Conservation (phyloP, 30 jellyfish, hydroid and myxozoan genomes). For the Nemopilema nomurai region DNA sequence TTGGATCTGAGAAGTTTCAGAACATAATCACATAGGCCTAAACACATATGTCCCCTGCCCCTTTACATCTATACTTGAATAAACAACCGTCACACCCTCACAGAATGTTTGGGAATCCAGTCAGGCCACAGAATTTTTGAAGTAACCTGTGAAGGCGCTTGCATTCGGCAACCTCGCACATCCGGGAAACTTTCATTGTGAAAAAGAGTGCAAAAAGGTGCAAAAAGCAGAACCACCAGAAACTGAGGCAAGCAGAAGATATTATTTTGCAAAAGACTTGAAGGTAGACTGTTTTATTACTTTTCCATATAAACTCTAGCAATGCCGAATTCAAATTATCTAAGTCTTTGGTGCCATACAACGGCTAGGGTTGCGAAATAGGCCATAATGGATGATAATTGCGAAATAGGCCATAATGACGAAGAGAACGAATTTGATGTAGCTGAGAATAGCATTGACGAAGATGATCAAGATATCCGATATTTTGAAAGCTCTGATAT, state of each 20-base stretch:
- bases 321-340: neutral
- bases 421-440: neutral
- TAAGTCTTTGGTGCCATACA: neutral
- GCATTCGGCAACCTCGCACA: neutral
- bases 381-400: neutral
- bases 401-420: neutral
- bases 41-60: neutral
- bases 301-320: neutral
- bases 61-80: neutral
- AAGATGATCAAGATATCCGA: constrained; percentile 4
- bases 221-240: neutral
- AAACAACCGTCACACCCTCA: neutral
- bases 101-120: neutral
- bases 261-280: neutral
- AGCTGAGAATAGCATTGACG: neutral
- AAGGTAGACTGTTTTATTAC: neutral
- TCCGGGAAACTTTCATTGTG: neutral
- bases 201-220: neutral
- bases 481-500: neutral
- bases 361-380: neutral
- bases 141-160: neutral
- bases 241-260: neutral
- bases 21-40: neutral
- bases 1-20: neutral
- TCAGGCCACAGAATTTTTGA: neutral